phyloP scores from a whole-genome alignment of 1,140 invertebrate genomes.

The Nephila pilipes region DNA sequence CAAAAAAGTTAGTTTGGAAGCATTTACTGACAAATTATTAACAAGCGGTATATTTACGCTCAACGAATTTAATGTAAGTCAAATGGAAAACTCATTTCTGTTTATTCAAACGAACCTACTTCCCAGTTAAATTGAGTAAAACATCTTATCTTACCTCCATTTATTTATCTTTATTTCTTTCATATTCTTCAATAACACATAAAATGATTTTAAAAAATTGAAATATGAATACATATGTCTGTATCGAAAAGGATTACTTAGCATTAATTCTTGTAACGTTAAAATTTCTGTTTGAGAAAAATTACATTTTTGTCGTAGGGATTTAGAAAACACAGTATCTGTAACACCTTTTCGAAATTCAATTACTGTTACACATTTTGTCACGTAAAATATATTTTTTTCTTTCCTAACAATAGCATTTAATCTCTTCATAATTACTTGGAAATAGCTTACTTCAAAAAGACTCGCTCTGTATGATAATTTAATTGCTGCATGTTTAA shows the following conservation, averaged over 20 bases:
- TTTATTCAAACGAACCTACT: background rate
- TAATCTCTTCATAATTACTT: slow-evolving; percentile 26
- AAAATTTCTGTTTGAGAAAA: slow-evolving; percentile 11
- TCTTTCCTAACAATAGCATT: background rate
- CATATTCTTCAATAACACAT: background rate
- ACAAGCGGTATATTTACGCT: background rate
- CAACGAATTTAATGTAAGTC: background rate
- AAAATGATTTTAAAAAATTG: background rate
- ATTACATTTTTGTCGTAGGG: background rate
- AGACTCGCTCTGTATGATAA: background rate
- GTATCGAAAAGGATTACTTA: background rate
- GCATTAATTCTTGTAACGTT: background rate
- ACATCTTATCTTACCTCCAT: background rate
- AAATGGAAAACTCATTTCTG: slow-evolving; percentile 8
- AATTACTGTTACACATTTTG: background rate
- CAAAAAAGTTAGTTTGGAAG: too few relatives aligned
- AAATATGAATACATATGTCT: background rate
- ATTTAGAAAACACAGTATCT: background rate
- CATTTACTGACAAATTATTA: background rate
- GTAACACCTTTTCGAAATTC: slow-evolving; percentile 26
- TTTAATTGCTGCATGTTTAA: slow-evolving; percentile 29
- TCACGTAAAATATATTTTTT: background rate
- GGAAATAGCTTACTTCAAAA: background rate
- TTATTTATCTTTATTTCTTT: background rate
- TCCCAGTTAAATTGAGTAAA: background rate